Base-by-base conservation (phyloP, 2,797 vertebrate genomes). In the Typhlichthys subterraneus region DNA sequence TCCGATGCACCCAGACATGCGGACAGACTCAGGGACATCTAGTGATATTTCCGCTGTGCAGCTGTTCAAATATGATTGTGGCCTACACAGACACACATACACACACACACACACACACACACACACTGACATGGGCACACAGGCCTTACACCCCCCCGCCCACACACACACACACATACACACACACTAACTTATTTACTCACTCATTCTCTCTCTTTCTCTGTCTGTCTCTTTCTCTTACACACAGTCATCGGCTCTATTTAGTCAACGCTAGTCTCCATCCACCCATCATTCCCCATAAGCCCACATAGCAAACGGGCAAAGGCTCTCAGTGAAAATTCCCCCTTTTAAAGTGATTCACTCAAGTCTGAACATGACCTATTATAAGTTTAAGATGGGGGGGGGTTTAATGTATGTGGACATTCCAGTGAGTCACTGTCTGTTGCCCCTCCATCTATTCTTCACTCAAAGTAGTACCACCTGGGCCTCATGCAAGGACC, bases 61-160 rank as follows among this genome's bases (percentile, higher is more conserved):
- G 87, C 88, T 91, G 88, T 90, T 91, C 85, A 90, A 91, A 91
- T 89, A 90, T 73, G 84, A 88, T 87, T 86, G 79, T 82, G 75
- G 80, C 63, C 69, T 81, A 69, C 72, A 76, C 72, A 78, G 82
- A 89, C 77, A 67, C 38, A 63, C 14, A 42, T 48, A 12, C 62
- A 60, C 65, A 49, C 63, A 76, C 6, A 54, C 52, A 19, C 31
- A 71, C 62, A 67, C 69, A 52, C 47, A 38, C 13, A 59, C 53
- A 71, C 38, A 63, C 2, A 69, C 53, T 45, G 11, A 10, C 47
- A 31, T 19, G 10, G 0, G 12, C 47, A 29, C 29, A 23, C 33
- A 9, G 1, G 17, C 5, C 7, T 45, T 46, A 23, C 19, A 48
- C 17, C 57, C 15, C 65, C 45, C 17, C 17, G n/a, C n/a, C n/a